Evolutionary conservation across 2,113 vertebrate species (phyloP).

Genomic region (Lanius collurio): DNA sequence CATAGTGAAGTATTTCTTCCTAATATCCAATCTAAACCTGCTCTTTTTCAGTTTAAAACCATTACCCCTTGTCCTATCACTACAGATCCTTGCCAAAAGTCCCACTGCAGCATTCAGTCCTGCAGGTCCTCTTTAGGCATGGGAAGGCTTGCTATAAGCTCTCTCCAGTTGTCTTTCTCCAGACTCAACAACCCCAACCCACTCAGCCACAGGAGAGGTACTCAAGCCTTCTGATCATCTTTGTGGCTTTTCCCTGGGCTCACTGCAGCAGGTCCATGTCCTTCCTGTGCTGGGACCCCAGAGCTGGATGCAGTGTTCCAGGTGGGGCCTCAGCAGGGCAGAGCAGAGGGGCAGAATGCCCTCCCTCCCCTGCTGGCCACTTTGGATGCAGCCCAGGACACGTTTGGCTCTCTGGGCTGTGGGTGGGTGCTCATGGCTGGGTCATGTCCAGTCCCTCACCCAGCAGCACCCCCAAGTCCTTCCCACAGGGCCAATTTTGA

Average conservation of each 20-base stretch:
- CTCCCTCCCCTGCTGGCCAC: not conserved
- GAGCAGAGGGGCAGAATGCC: not conserved
- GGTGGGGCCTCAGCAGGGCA: not conserved
- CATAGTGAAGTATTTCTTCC: not conserved
- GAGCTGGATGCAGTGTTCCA: not conserved
- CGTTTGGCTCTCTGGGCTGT: not conserved
- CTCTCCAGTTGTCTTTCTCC: not conserved
- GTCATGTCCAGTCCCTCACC: not conserved
- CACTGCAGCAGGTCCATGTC: not conserved
- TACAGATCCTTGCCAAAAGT: not conserved
- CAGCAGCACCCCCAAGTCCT: fast-evolving
- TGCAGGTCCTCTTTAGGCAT: not conserved
- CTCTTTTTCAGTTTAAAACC: not conserved
- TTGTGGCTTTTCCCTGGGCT: not conserved
- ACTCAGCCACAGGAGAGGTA: not conserved
- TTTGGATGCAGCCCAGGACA: not conserved
- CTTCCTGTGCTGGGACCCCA: too few relatives aligned
- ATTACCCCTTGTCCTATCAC: not conserved
- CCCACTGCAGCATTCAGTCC: not conserved
- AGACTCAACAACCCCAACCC: not conserved
- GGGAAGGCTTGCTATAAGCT: not conserved
- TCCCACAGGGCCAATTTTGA: fast-evolving
- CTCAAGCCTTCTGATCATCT: not conserved
- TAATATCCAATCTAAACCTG: not conserved
- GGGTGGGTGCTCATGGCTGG: too few relatives aligned